phyloP scores from a whole-genome alignment of 2,797 vertebrate species.

The Luscinia luscinia region DNA sequence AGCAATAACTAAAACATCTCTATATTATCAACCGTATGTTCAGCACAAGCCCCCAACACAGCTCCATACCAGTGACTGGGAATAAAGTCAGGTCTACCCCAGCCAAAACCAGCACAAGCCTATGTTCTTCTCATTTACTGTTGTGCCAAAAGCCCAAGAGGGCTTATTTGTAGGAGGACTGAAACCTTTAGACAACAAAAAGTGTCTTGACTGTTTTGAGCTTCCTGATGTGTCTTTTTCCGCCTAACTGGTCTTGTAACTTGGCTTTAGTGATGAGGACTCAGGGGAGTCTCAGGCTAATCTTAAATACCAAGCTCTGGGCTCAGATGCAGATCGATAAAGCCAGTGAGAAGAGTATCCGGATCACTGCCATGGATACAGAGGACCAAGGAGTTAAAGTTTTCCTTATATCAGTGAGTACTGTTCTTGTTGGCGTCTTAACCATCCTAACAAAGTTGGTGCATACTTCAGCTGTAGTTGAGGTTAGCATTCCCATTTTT shows the following conservation, averaged over 20 bases:
- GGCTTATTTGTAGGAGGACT: neutral
- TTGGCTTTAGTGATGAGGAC: conserved; percentile 93
- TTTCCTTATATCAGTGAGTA: conserved; percentile 94
- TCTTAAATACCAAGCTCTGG: conserved; percentile 99
- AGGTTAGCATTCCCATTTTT: neutral
- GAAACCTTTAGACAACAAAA: neutral
- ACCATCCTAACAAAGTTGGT: neutral
- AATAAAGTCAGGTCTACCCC: neutral
- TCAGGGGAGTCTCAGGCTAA: conserved; percentile 95
- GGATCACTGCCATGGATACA: conserved; percentile 97
- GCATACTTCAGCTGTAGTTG: neutral
- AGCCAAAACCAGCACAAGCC: neutral
- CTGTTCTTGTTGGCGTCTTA: neutral
- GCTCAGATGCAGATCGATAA: conserved; percentile 99
- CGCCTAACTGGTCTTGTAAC: neutral
- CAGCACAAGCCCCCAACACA: neutral
- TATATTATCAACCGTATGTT: neutral
- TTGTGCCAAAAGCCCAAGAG: neutral
- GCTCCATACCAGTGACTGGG: neutral
- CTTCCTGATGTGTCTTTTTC: neutral
- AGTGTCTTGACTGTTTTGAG: neutral
- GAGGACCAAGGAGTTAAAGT: conserved; percentile 99
- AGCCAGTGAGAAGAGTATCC: conserved; percentile 97
- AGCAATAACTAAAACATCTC: neutral
- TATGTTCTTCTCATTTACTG: neutral